Base-by-base conservation (phyloP, 1,140 invertebrate species). In the Aphelinus certus region DNA sequence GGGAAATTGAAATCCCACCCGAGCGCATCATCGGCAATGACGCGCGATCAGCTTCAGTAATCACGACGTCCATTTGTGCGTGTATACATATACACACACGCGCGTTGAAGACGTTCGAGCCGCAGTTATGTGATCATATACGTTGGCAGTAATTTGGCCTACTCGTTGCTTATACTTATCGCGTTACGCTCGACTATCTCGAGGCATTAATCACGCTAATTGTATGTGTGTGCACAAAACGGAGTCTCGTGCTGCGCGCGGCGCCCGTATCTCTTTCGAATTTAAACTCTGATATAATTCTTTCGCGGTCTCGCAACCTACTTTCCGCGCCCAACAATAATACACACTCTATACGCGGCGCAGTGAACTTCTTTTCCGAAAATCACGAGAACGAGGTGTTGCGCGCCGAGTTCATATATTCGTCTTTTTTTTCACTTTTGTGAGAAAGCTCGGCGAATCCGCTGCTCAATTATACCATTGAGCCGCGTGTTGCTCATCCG, bases 181-280 rank as follows among this genome's bases (percentile, higher is more conserved):
- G 46, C 9, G 26, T 26, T 48, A 0, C 48, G 42, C 64, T 43
- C 64, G 9, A 43, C 64, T 43, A 53, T 56, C 64, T 66, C 51
- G 42, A n/a, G n/a, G 51, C 4, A 66, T 66, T 55, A 55, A 66
- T 53, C 63, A 65, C 63, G 63, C 63, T 65, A 65, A 65, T 51
- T 26, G 26, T 26, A 26, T 26, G 26, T 26, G 26, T 26, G 26
- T 26, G 26, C 26, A 26, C 26, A 26, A 26, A 26, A 26, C 26
- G 26, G 26, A 26, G 26, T 26, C 26, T 26, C 56, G 7, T 10
- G 47, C 48, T 49, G 26, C 48, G 48, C 3, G 48, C 5, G 26
- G n/a, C 43, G 26, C 58, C 3, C 58, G 63, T 48, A 65, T 65
- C 63, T 51, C 63, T 65, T 65, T 65, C 26, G 26, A 65, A 65